Evolutionary conservation across 1,140 invertebrate genomes (phyloP).

Genomic region (Steinernema khuongi): DNA sequence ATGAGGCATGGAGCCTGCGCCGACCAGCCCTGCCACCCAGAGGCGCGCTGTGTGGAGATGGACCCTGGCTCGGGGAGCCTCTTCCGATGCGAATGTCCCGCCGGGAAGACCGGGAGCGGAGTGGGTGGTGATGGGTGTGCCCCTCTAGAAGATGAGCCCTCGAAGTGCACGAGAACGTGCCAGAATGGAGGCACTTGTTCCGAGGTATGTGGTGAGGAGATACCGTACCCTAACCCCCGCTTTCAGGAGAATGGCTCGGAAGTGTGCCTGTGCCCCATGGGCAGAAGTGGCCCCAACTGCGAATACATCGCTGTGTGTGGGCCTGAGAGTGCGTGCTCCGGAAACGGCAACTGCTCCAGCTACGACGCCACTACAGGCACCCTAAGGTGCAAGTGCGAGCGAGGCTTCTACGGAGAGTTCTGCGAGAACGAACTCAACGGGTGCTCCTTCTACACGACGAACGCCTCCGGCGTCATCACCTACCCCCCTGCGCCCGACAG

Average conservation of each 20-base stretch:
- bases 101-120: conserved; percentile 60
- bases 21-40: conserved; percentile 59
- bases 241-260: conserved; percentile 24
- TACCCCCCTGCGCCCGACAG: background rate
- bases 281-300: conserved; percentile 57
- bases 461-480: conserved; percentile 43
- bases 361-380: background rate
- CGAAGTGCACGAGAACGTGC: conserved; percentile 25
- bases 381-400: conserved; percentile 22
- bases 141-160: background rate
- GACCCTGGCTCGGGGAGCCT: conserved; percentile 34
- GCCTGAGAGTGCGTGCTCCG: background rate
- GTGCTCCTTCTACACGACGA: conserved; percentile 53
- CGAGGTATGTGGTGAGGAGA: background rate
- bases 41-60: conserved; percentile 57
- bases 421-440: conserved; percentile 36
- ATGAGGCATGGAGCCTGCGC: conserved; percentile 56
- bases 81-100: conserved; percentile 57
- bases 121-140: conserved; percentile 58
- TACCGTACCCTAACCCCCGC: background rate
- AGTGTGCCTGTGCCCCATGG: conserved; percentile 55
- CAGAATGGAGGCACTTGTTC: conserved; percentile 55
- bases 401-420: conserved; percentile 42
- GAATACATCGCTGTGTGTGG: conserved; percentile 35
- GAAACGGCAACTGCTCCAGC: background rate